Percentiles rank a stretch among this genome's conserved stretches.
Evolutionary conservation across 2,888 invertebrate genomes (phyloP).

Genomic region (Heliconius ethilla): DNA sequence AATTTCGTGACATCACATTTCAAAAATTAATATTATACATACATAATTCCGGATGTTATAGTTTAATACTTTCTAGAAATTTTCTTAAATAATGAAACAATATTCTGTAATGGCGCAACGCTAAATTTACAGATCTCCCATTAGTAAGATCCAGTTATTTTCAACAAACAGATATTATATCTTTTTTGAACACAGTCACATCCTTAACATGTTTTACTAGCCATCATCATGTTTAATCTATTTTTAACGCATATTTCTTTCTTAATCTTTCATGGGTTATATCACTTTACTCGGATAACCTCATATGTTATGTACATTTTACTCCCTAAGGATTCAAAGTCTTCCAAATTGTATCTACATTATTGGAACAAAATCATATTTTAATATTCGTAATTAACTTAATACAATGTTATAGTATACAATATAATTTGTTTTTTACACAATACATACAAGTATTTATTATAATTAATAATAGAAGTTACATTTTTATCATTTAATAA

Average conservation of each 20-base stretch:
- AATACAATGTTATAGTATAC: not conserved
- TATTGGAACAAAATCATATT: conserved; percentile 23
- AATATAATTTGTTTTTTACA: not conserved
- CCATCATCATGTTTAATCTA: not conserved
- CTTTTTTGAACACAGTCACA: too few relatives aligned
- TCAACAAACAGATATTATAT: too few relatives aligned
- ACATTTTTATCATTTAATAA: not conserved
- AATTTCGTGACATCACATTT: not conserved
- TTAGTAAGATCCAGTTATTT: too few relatives aligned
- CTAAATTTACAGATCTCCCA: too few relatives aligned
- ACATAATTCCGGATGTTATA: not conserved
- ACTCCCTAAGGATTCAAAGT: conserved; percentile 63
- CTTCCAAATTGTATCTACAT: conserved; percentile 52
- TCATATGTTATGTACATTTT: conserved; percentile 62
- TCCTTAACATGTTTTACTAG: not conserved
- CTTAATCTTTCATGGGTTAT: not conserved
- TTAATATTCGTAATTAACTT: conserved; percentile 3
- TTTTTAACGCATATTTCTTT: not conserved
- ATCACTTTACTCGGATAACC: conserved; percentile 4
- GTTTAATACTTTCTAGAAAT: not conserved
- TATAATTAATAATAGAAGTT: not conserved
- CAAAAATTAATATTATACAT: not conserved
- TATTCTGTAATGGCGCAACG: too few relatives aligned
- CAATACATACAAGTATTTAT: not conserved
- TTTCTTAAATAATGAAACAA: not conserved